phyloP scores from a whole-genome alignment of 2,113 vertebrate genomes.

The Osmerus eperlanus region DNA sequence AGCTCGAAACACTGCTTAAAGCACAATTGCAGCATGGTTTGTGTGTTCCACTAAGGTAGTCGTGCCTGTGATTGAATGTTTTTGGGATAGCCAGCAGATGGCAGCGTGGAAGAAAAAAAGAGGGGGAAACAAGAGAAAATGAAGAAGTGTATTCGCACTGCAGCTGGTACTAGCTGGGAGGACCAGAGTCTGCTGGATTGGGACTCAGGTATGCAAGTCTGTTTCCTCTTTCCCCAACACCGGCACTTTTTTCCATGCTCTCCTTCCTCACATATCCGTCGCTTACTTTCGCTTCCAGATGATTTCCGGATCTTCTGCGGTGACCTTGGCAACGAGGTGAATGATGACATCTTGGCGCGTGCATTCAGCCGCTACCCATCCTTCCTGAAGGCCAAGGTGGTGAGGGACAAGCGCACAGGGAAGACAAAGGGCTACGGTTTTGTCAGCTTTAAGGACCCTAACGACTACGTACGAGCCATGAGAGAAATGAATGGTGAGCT shows the following conservation, averaged over 20 bases:
- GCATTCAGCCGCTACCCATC: constrained; percentile 90
- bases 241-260: neutral
- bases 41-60: neutral
- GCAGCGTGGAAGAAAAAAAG: constrained; percentile 80
- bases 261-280: neutral
- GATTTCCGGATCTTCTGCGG: constrained; percentile 94
- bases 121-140: constrained; percentile 79
- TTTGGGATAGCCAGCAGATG: constrained; percentile 71
- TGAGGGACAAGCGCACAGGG: constrained; percentile 89
- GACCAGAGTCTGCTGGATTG: constrained; percentile 86
- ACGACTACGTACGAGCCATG: constrained; percentile 90
- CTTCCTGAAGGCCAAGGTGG: constrained; percentile 91
- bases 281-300: constrained; percentile 61
- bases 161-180: constrained; percentile 85
- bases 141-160: constrained; percentile 87
- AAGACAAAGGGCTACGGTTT: constrained; percentile 94
- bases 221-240: no score
- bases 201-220: constrained; percentile 75
- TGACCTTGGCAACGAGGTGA: constrained; percentile 90
- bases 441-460: constrained; percentile 93
- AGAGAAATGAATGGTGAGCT: constrained; percentile 91
- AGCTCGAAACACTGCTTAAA: no score
- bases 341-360: constrained; percentile 87
- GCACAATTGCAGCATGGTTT: neutral
- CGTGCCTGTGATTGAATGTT: neutral